Evolutionary conservation across 2,113 vertebrate genomes (phyloP).

Genomic region (Anthoscopus minutus): DNA sequence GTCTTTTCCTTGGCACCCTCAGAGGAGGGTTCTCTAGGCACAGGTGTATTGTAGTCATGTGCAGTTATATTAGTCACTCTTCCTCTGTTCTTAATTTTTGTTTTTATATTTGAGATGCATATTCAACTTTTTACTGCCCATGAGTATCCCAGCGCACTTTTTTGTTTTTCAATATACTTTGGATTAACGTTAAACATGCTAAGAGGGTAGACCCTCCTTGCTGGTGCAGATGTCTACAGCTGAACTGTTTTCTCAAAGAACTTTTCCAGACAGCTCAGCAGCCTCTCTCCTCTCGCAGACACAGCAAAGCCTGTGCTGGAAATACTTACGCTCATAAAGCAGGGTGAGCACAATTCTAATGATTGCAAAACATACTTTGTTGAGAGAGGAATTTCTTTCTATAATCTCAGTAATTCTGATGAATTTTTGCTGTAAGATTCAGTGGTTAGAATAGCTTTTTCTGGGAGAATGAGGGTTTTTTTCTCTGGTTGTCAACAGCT

Average conservation of each 20-base stretch:
- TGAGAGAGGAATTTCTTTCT: not conserved
- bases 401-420: not conserved
- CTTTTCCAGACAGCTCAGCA: not conserved
- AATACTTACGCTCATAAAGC: not conserved
- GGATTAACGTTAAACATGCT: not conserved
- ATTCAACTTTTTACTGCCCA: not conserved
- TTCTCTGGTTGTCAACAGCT: not conserved
- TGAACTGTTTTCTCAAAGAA: not conserved
- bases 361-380: not conserved
- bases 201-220: not conserved
- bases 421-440: not conserved
- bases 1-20: not conserved
- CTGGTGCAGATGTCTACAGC: not conserved
- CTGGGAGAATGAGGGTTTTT: not conserved
- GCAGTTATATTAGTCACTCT: not conserved
- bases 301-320: not conserved
- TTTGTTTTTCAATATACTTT: accelerated
- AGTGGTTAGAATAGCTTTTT: not conserved
- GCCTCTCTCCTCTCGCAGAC: not conserved
- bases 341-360: not conserved
- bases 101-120: not conserved
- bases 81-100: not conserved
- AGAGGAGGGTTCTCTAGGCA: not conserved
- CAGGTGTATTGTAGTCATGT: not conserved
- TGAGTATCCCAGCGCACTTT: accelerated